These are phyloP conservation scores for Propithecus coquereli DNA, from an alignment of 2,113 vertebrate species.

Conservation along the genomic window DNA sequence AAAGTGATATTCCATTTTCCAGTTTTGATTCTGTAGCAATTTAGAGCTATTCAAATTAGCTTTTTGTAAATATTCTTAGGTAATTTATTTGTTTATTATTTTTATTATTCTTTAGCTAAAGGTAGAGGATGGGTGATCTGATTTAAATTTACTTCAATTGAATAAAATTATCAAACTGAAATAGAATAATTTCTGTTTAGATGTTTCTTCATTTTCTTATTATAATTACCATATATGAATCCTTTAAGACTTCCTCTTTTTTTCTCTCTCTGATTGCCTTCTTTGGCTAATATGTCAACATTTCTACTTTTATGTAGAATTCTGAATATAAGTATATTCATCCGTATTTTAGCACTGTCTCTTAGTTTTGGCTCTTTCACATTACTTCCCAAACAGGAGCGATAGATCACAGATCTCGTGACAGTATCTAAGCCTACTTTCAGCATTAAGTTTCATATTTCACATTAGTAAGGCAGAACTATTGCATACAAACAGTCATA, in stretches of 20 bases:
- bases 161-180: conserved; percentile 19
- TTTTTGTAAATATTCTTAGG: neutral
- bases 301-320: neutral
- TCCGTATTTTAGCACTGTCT: neutral
- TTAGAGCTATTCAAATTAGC: neutral
- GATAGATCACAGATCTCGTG: neutral
- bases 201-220: neutral
- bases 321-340: neutral
- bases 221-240: neutral
- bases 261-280: neutral
- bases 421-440: neutral
- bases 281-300: neutral
- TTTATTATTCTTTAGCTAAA: conserved; percentile 10
- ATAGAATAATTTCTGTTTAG: neutral
- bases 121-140: neutral
- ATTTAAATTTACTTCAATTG: conserved; percentile 22
- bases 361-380: neutral
- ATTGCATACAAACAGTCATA: neutral
- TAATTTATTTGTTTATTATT: neutral
- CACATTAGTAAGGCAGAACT: neutral
- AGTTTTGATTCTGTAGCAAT: neutral
- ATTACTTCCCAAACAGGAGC: neutral
- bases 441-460: neutral
- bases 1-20: neutral
- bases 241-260: neutral